Percentiles rank a stretch among this genome's conserved stretches.
These are phyloP conservation scores for Brachyptera putata DNA, from an alignment of 2,888 invertebrate genomes.

Conservation along the genomic window DNA sequence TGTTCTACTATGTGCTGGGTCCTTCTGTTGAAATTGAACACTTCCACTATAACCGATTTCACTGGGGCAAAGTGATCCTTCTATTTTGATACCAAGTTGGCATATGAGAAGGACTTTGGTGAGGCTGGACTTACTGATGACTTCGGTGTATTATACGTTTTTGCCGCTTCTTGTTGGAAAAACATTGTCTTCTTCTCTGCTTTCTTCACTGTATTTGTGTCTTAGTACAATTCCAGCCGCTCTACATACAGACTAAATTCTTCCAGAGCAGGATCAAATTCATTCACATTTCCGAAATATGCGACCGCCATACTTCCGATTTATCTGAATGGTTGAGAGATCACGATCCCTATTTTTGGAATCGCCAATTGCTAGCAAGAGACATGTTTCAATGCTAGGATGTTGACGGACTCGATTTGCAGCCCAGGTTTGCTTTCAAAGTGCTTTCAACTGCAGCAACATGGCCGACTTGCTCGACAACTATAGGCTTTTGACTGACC, in stretches of 20 bases:
- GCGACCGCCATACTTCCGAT: too few relatives aligned
- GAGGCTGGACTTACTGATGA: background rate
- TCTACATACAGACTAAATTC: background rate
- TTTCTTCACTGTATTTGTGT: background rate
- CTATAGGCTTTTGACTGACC: too few relatives aligned
- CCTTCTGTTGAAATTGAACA: background rate
- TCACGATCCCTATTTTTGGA: too few relatives aligned
- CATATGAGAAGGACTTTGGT: background rate
- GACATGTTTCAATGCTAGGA: too few relatives aligned
- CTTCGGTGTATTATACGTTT: background rate
- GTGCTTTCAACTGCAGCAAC: too few relatives aligned
- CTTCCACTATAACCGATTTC: background rate
- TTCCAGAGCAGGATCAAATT: background rate
- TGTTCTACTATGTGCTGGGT: background rate
- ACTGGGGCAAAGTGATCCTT: background rate
- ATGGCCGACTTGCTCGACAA: too few relatives aligned
- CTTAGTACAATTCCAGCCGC: background rate
- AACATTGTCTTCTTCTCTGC: background rate
- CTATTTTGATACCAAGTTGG: background rate
- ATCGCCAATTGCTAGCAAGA: too few relatives aligned
- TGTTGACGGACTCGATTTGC: too few relatives aligned
- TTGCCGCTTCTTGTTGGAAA: background rate
- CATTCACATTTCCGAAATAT: background rate
- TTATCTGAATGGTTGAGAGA: too few relatives aligned
- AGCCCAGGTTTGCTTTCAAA: too few relatives aligned